Evolutionary conservation across 2,113 vertebrate species (phyloP).

Genomic region (Excalfactoria chinensis): DNA sequence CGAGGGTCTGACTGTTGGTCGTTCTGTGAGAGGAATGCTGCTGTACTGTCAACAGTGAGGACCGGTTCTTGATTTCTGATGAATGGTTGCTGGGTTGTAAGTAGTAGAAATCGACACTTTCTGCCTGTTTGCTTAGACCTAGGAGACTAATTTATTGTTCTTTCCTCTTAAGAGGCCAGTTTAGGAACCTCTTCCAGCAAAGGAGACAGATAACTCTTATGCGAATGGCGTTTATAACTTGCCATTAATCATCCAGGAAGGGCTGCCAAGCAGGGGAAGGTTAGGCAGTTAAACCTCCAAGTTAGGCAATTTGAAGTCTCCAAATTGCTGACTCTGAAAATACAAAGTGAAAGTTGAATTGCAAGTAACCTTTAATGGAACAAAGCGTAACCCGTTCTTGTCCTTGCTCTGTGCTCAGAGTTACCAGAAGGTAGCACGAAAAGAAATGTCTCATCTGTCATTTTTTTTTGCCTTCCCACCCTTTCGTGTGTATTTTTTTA

Average conservation of each 20-base stretch:
- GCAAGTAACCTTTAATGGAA: background rate
- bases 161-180: background rate
- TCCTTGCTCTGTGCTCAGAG: background rate
- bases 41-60: conserved; percentile 24
- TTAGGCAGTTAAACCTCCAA: background rate
- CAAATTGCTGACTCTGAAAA: background rate
- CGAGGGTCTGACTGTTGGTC: background rate
- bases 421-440: background rate
- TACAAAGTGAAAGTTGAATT: background rate
- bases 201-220: background rate
- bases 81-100: background rate
- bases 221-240: conserved; percentile 1
- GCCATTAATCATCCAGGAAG: conserved; percentile 23
- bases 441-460: background rate
- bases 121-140: background rate
- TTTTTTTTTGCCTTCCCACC: fast-evolving
- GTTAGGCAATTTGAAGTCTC: background rate
- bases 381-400: background rate
- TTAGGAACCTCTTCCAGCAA: background rate
- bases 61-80: background rate
- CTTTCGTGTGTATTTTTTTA: fast-evolving
- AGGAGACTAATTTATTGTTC: background rate
- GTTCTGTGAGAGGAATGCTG: background rate
- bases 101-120: background rate
- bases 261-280: background rate